phyloP scores from a whole-genome alignment of 2,113 vertebrate species.

The Typhlomys cinereus region DNA sequence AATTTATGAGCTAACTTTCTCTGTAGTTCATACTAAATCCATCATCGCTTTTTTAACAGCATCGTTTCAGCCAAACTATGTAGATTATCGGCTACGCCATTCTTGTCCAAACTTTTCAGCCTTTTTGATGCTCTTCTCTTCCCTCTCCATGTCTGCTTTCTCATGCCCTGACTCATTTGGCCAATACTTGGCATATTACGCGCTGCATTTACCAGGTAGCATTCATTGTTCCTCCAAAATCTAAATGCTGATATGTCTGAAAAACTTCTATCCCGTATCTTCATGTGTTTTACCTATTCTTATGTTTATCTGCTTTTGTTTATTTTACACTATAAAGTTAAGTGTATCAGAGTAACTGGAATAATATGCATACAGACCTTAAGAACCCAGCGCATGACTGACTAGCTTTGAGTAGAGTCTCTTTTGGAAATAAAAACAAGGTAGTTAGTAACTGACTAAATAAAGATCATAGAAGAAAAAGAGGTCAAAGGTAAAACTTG shows the following conservation, averaged over 20 bases:
- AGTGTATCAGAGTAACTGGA: neutral
- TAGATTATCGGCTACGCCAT: neutral
- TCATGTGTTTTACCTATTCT: neutral
- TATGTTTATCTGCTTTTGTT: neutral
- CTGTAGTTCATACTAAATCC: too few relatives aligned
- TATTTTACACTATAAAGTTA: neutral
- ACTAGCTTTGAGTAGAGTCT: neutral
- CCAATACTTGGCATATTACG: neutral
- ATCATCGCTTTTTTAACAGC: neutral
- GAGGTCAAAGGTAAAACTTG: neutral
- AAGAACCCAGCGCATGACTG: neutral
- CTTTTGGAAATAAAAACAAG: slow-evolving; percentile 4
- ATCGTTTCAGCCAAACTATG: neutral
- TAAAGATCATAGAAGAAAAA: neutral
- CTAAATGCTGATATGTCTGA: neutral
- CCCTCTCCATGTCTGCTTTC: neutral
- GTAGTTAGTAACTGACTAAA: neutral
- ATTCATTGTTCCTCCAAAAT: neutral
- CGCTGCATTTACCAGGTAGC: neutral
- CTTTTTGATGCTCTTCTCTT: neutral
- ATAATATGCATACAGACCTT: neutral
- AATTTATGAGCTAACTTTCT: neutral
- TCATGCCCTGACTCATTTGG: neutral
- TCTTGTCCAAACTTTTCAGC: neutral
- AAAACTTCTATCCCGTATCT: neutral